Percentiles rank a stretch among this genome's conserved stretches.
These are phyloP conservation scores for Clamator glandarius DNA, from an alignment of 2,797 vertebrate species.

Conservation along the genomic window DNA sequence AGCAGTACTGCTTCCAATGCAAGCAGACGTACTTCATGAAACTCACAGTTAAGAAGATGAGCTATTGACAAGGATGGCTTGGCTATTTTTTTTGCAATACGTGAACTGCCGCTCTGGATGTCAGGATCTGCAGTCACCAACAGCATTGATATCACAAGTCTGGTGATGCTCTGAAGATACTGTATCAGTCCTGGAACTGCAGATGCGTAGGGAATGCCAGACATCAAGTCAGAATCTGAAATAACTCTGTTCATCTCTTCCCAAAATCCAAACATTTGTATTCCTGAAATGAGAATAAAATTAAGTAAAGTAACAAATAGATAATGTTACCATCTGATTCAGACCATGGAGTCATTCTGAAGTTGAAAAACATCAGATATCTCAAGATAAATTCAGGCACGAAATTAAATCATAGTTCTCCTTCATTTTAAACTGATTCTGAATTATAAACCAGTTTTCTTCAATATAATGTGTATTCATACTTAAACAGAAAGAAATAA, in stretches of 20 bases:
- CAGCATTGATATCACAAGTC: slow-evolving; percentile 74
- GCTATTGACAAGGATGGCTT: slow-evolving; percentile 65
- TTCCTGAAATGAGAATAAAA: slow-evolving; percentile 71
- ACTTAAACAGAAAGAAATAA: background rate
- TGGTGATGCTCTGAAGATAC: slow-evolving; percentile 88
- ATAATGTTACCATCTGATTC: background rate
- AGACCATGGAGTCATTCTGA: background rate
- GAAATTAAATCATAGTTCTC: background rate
- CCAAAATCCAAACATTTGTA: slow-evolving; percentile 78
- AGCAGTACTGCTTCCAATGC: slow-evolving; percentile 80
- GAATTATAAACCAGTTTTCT: background rate
- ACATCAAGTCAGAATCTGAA: slow-evolving; percentile 81
- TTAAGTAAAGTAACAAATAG: background rate
- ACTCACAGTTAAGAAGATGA: slow-evolving; percentile 78
- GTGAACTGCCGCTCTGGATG: background rate
- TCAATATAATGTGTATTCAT: background rate
- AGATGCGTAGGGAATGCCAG: slow-evolving; percentile 29
- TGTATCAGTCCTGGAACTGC: slow-evolving; percentile 83
- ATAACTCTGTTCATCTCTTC: slow-evolving; percentile 77
- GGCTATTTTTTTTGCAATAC: background rate
- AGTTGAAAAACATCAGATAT: background rate
- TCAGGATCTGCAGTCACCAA: slow-evolving; percentile 64
- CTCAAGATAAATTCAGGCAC: background rate
- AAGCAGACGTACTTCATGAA: slow-evolving; percentile 87
- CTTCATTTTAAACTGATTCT: background rate